These are phyloP conservation scores for Coreoperca whiteheadi DNA, from an alignment of 2,113 vertebrate genomes.

Conservation along the genomic window DNA sequence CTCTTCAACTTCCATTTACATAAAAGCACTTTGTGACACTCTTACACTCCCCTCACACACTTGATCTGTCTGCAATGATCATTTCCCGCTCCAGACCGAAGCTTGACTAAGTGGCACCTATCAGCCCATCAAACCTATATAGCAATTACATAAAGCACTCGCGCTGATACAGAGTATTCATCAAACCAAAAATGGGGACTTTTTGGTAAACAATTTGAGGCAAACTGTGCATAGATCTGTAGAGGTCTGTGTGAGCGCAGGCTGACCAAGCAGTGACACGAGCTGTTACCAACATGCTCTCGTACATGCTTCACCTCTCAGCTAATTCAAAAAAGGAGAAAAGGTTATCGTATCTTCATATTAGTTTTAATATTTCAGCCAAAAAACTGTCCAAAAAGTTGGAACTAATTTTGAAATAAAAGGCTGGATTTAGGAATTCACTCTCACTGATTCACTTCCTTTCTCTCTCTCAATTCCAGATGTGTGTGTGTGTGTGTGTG, in stretches of 20 bases:
- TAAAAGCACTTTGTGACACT: conserved; percentile 75
- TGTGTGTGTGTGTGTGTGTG: background rate
- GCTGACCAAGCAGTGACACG: conserved; percentile 2
- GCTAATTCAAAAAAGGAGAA: conserved; percentile 27
- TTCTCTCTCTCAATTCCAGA: conserved; percentile 6
- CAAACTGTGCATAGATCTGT: conserved; percentile 4
- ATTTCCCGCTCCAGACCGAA: conserved; percentile 58
- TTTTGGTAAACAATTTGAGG: conserved; percentile 35
- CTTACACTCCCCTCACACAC: conserved; percentile 53
- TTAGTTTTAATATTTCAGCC: conserved; percentile 14
- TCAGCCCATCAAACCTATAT: conserved; percentile 66
- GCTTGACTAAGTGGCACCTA: conserved; percentile 66
- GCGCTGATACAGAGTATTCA: conserved; percentile 28
- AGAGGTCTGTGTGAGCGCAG: background rate
- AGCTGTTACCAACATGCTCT: conserved; percentile 31
- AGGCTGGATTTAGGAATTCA: conserved; percentile 7
- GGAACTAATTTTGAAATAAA: conserved; percentile 11
- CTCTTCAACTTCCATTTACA: conserved; percentile 71
- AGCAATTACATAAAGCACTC: conserved; percentile 59
- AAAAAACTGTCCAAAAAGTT: conserved; percentile 11
- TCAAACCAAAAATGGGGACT: conserved; percentile 24
- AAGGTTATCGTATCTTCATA: conserved; percentile 15
- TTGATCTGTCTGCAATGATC: conserved; percentile 71
- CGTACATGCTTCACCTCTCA: conserved; percentile 15
- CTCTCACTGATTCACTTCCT: conserved; percentile 11